Percentiles rank a stretch among this genome's conserved stretches.
These are phyloP conservation scores for Danio albolineatus DNA, from an alignment of 2,797 vertebrate genomes.

Conservation along the genomic window DNA sequence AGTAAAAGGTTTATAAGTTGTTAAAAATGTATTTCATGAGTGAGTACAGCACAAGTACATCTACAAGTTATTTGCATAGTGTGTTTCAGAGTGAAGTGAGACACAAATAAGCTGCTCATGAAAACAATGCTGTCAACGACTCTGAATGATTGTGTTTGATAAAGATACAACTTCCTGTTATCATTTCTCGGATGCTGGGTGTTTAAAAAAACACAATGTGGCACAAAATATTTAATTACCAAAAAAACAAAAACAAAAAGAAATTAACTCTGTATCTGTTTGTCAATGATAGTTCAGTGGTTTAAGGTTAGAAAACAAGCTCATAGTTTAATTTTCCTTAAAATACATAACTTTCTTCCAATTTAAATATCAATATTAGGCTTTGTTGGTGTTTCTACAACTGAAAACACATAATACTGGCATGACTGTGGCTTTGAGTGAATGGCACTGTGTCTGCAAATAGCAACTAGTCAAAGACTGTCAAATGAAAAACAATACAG, in stretches of 20 bases:
- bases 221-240: not conserved
- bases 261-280: not conserved
- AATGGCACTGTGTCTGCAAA: constrained; percentile 26
- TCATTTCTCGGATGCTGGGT: not conserved
- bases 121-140: too few species aligned
- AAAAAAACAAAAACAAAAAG: too few species aligned
- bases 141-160: too few species aligned
- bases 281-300: not conserved
- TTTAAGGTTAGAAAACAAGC: not conserved
- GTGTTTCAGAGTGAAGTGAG: too few species aligned
- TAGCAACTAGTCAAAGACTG: constrained; percentile 15
- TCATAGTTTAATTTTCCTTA: too few species aligned
- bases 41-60: too few species aligned
- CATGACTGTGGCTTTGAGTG: not conserved
- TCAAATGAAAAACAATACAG: constrained; percentile 38
- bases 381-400: not conserved
- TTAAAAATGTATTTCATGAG: too few species aligned
- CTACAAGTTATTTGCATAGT: too few species aligned
- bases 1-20: not conserved
- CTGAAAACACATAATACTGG: not conserved
- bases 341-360: too few species aligned
- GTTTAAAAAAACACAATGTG: not conserved
- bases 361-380: not conserved
- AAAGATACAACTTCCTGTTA: not conserved
- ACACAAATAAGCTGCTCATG: too few species aligned